These are phyloP conservation scores for Strigamia maritima DNA, from an alignment of 2,888 invertebrate genomes.

Conservation along the genomic window DNA sequence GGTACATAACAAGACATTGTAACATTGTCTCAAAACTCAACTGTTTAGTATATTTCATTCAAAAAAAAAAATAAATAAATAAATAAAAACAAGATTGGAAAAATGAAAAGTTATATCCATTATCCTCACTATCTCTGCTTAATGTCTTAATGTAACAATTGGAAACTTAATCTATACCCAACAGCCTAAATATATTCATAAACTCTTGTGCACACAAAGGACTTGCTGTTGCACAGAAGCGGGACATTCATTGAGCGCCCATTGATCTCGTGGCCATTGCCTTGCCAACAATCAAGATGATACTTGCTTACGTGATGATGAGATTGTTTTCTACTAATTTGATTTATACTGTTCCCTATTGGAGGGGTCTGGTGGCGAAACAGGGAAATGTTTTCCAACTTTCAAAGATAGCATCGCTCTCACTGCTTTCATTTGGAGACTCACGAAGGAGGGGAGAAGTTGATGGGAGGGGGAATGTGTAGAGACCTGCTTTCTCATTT, in stretches of 20 bases:
- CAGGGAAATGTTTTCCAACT: slow-evolving; percentile 12
- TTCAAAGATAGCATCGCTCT: slow-evolving; percentile 4
- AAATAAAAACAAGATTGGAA: background rate
- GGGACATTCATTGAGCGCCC: background rate
- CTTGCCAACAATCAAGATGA: slow-evolving; percentile 1
- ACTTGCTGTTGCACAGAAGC: background rate
- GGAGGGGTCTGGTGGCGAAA: slow-evolving; percentile 18
- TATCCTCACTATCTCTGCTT: background rate
- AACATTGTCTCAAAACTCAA: no score
- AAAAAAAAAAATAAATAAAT: no score
- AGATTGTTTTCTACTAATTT: slow-evolving; percentile 21
- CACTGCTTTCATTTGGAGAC: slow-evolving; percentile 24
- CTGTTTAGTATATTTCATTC: no score
- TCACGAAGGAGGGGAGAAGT: background rate
- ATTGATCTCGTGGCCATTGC: slow-evolving; percentile 1
- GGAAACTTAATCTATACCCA: slow-evolving; percentile 4
- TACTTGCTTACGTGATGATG: slow-evolving; percentile 13
- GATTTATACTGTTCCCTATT: background rate
- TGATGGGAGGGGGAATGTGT: background rate
- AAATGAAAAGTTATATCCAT: background rate
- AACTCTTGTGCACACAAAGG: background rate
- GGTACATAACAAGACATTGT: no score
- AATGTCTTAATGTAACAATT: background rate
- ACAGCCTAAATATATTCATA: background rate
- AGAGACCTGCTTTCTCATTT: slow-evolving; percentile 18